Evolutionary conservation across 2,797 vertebrate genomes (phyloP).

Genomic region (Sebastes elongatus): DNA sequence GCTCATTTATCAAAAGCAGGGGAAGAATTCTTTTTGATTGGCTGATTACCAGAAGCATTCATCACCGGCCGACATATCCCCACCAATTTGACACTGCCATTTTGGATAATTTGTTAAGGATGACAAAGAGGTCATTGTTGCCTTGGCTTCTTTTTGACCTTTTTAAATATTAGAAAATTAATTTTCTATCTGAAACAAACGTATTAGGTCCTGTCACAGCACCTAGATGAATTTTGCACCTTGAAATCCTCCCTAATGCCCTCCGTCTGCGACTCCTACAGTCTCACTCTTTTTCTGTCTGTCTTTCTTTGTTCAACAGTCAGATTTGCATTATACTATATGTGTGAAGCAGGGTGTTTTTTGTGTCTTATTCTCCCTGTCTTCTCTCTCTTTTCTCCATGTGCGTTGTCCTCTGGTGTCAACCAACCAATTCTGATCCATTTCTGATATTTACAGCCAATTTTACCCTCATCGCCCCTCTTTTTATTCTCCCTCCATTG

Average conservation of each 20-base stretch:
- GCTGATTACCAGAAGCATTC: conserved; percentile 90
- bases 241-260: conserved; percentile 82
- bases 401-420: conserved; percentile 78
- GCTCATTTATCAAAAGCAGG: conserved; percentile 85
- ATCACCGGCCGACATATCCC: conserved; percentile 88
- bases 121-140: conserved; percentile 91
- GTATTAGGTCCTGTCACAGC: conserved; percentile 91
- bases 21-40: conserved; percentile 91
- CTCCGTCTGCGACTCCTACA: conserved; percentile 37
- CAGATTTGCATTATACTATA: conserved; percentile 21
- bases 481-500: conserved; percentile 56
- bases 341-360: conserved; percentile 15
- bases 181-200: conserved; percentile 95
- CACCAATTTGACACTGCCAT: conserved; percentile 92
- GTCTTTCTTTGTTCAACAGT: conserved; percentile 36
- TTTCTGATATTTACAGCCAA: conserved; percentile 80
- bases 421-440: conserved; percentile 76
- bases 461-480: conserved; percentile 75
- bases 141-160: conserved; percentile 93
- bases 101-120: conserved; percentile 96
- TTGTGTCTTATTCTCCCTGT: conserved; percentile 18
- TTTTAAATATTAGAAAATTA: conserved; percentile 97
- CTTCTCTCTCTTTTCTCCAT: conserved; percentile 23
- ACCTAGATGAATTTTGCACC: conserved; percentile 88
- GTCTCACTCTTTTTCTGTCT: conserved; percentile 11